These are phyloP conservation scores for Panthera leo DNA, from an alignment of 2,113 vertebrate species.

Conservation along the genomic window DNA sequence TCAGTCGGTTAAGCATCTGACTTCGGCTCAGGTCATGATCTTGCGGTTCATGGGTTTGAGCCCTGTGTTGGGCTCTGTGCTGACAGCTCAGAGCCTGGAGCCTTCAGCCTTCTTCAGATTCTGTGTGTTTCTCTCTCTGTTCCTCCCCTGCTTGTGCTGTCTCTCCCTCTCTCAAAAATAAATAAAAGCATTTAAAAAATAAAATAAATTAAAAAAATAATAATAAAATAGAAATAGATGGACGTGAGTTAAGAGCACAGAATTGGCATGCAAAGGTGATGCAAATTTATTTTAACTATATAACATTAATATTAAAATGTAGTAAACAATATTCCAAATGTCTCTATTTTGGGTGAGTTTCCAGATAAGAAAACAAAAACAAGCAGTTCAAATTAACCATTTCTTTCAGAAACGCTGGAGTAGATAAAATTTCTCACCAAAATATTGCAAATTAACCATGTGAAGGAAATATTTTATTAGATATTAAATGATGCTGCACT, in stretches of 20 bases:
- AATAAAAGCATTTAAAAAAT: too few relatives aligned
- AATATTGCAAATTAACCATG: neutral
- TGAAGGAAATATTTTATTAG: neutral
- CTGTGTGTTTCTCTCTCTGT: too few relatives aligned
- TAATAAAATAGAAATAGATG: neutral
- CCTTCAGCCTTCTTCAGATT: too few relatives aligned
- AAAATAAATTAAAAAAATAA: too few relatives aligned
- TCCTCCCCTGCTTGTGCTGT: too few relatives aligned
- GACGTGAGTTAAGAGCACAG: neutral
- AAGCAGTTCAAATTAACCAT: neutral
- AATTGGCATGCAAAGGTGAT: neutral
- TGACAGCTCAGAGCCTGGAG: too few relatives aligned
- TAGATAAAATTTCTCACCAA: neutral
- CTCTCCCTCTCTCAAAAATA: too few relatives aligned
- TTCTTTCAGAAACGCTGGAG: neutral
- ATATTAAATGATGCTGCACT: neutral
- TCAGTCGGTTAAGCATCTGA: too few relatives aligned
- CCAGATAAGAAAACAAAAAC: neutral
- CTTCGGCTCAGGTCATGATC: too few relatives aligned
- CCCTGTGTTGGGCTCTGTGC: too few relatives aligned
- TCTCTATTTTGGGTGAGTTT: neutral
- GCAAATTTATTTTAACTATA: neutral
- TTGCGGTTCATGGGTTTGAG: too few relatives aligned
- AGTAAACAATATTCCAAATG: neutral
- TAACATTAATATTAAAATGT: neutral